Conservation (phyloP, 2,113 vertebrate species). For the Chitala chitala region DNA sequence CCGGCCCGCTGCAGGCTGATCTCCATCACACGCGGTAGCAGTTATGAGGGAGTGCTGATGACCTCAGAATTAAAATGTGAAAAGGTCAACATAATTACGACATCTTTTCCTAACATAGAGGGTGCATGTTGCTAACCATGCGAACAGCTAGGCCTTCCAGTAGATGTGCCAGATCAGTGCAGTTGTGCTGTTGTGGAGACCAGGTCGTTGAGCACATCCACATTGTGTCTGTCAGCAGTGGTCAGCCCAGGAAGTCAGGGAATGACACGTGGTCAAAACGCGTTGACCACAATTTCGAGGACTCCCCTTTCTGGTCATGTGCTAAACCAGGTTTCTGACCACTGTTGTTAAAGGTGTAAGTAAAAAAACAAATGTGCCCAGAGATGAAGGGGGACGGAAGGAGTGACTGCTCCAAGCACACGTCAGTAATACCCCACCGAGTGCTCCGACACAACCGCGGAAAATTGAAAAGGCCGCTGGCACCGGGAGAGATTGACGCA, state of each 20-base stretch:
- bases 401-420: constrained; percentile 52
- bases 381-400: constrained; percentile 36
- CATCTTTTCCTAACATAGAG: not conserved
- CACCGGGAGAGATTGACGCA: constrained; percentile 62
- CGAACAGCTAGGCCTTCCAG: too few relatives aligned
- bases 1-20: constrained; percentile 43
- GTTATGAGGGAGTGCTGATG: not conserved
- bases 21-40: not conserved
- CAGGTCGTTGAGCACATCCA: not conserved
- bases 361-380: constrained; percentile 39
- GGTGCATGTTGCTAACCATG: not conserved
- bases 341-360: too few relatives aligned
- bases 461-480: constrained; percentile 58
- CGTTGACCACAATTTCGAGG: constrained; percentile 49
- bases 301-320: constrained; percentile 44
- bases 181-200: not conserved
- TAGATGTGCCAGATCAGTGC: not conserved
- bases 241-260: not conserved
- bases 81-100: not conserved
- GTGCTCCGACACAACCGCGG: constrained; percentile 53
- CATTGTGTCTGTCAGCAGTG: not conserved
- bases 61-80: constrained; percentile 1
- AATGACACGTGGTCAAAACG: constrained; percentile 35
- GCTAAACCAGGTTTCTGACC: constrained; percentile 53
- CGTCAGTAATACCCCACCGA: constrained; percentile 52